Evolutionary conservation across 2,888 invertebrate genomes (phyloP).

Genomic region (Encarsia formosa): DNA sequence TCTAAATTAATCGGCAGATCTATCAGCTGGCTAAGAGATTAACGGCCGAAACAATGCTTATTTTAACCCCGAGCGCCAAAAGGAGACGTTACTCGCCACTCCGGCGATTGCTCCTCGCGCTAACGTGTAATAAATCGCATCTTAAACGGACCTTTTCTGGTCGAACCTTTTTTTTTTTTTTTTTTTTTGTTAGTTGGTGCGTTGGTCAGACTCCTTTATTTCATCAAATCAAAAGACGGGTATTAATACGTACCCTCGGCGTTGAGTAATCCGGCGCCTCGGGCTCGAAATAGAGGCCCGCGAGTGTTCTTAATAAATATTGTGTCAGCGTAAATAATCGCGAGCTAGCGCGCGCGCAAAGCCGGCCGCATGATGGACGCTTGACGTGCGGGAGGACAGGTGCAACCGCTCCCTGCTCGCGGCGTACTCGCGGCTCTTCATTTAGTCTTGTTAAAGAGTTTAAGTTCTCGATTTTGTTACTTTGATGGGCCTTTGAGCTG

Average conservation of each 20-base stretch:
- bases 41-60: slow-evolving; percentile 45
- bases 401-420: slow-evolving; percentile 34
- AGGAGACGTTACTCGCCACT: slow-evolving; percentile 29
- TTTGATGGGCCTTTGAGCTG: not conserved
- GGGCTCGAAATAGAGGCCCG: slow-evolving; percentile 9
- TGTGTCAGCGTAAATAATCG: slow-evolving; percentile 51
- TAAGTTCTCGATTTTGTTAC: slow-evolving; percentile 4
- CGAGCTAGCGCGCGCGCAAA: slow-evolving; percentile 26
- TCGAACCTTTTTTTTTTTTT: no score
- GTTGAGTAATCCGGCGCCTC: slow-evolving; percentile 1
- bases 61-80: slow-evolving; percentile 47
- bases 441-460: slow-evolving; percentile 11
- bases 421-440: slow-evolving; percentile 9
- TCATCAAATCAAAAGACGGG: no score
- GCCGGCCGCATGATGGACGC: slow-evolving; percentile 42
- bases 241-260: no score
- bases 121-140: slow-evolving; percentile 28
- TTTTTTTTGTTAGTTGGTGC: no score
- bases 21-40: no score
- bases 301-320: slow-evolving; percentile 49
- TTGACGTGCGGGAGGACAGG: slow-evolving; percentile 49
- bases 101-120: not conserved
- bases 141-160: no score
- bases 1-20: no score
- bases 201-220: no score